Conservation (phyloP, 1,140 invertebrate genomes). For the Linepithema humile region DNA sequence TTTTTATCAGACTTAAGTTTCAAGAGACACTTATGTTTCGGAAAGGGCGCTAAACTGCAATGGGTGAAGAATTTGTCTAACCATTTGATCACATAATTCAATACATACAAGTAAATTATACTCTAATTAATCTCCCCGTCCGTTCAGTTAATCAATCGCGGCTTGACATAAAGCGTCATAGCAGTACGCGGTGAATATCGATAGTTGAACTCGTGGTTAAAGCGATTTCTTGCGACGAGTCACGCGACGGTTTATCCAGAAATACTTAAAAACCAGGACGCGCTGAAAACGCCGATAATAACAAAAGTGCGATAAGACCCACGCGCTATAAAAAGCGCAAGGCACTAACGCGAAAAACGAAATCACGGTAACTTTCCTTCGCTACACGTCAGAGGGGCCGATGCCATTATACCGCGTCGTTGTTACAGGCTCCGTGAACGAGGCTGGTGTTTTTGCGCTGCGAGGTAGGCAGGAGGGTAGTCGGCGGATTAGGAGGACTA, state of each 20-base stretch:
- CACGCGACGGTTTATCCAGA: constrained; percentile 14
- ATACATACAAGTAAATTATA: not conserved
- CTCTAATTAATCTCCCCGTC: constrained; percentile 24
- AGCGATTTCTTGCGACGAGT: constrained; percentile 9
- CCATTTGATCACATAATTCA: constrained; percentile 16
- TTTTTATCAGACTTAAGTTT: not conserved
- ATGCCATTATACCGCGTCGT: constrained; percentile 13
- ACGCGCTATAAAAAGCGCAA: not conserved
- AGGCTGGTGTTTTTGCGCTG: constrained; percentile 80
- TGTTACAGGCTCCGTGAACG: constrained; percentile 81
- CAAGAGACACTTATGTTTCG: not conserved
- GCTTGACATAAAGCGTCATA: not conserved
- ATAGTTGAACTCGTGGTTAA: constrained; percentile 6
- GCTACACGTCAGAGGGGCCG: not conserved
- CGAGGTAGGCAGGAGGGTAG: constrained; percentile 80
- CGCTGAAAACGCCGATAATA: not conserved
- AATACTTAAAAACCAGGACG: not conserved
- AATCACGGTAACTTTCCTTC: constrained; percentile 38
- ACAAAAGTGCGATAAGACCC: not conserved
- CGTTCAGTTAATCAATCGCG: constrained; percentile 21
- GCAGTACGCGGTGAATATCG: not conserved
- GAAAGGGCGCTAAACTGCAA: not conserved
- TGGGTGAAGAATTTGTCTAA: not conserved
- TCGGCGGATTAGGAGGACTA: constrained; percentile 77
- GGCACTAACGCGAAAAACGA: not conserved